Base-by-base conservation (phyloP, 2,113 vertebrate genomes). In the Xerus inauris region DNA sequence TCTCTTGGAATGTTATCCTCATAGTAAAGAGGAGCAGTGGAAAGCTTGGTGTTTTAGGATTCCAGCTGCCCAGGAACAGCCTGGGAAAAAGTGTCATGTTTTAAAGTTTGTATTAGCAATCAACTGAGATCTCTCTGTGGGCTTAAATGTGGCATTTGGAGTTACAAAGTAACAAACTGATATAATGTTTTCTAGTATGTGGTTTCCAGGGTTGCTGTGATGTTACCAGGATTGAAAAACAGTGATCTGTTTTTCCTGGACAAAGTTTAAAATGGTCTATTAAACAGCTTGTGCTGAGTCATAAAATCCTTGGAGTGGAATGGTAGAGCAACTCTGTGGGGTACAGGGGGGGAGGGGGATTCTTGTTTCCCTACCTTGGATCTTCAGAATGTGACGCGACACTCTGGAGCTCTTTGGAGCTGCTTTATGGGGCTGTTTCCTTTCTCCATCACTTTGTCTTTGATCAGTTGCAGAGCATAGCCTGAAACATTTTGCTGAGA, bases 151-250 rank as follows among this genome's bases (percentile, higher is more conserved):
- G 30, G 22, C 20, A 12, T 73, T 92, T 14, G 54, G 54, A 94
- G 54, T 91, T 69, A 59, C 1, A 40, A 87, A 24, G 40, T 35
- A 12, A 19, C 45, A 38, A 30, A 26, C 19, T 14, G 87, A 85
- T 84, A 40, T 65, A 35, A 72, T 92, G 59, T 79, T 85, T 96
- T 79, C 72, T 82, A 84, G 67, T 45, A 3, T 64, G 62, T 95
- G 91, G 51, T 92, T 76, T 75, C 88, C 95, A 87, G 72, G 49
- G 85, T 85, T 93, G 76, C 64, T 57, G 8, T 96, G 97, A 86
- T 82, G 83, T 88, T 94, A 57, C 57, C n/a, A 79, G 76, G 75
- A 47, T 72, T 93, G 94, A 40, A 84, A 92, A 93, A 75, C 94
- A 94, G 13, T 80, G 40, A 42, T 67, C 65, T 93, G 54, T 85